Base-by-base conservation (phyloP, 2,888 invertebrate genomes). In the Bombylius major region DNA sequence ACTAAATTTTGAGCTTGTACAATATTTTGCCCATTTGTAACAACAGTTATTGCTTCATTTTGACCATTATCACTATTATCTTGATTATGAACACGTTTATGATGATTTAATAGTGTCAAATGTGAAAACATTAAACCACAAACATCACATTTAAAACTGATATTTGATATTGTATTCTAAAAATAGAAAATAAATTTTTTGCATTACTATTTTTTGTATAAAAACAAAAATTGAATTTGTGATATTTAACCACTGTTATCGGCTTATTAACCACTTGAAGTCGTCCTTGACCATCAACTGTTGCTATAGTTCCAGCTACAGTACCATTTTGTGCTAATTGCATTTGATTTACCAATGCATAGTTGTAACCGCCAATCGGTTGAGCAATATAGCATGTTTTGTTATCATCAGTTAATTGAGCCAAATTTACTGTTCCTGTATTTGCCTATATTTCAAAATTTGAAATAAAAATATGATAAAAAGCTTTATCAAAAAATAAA, bases 101-200 rank as follows among this genome's bases (percentile, higher is more conserved):
- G 90, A 66, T 90, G 88, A 75, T 88, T 89, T n/a, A 90, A 75
- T 57, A 89, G 72, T 50, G 87, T 82, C 61, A 89, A 78, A 69
- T 90, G 89, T 1, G 87, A 86, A 71, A 90, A 91, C 79, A 89
- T 89, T 59, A 89, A 76, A 49, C 89, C 89, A 67, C 90, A 90
- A 9, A 89, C 86, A 72, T 91, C 90, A 73, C 90, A 90, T 74
- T 90, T 91, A 70, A 89, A 90, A 64, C 88, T 88, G 34, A 89
- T 88, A 68, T 87, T 89, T 14, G 87, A 83, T 68, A 86, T 84
- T 56, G 85, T 82, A 65, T 85, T 86, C 68, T 85, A 82, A 54
- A 80, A 62, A 63, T 61, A 6, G 62, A 64, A 61, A 66, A 60
- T 23, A 9, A 13, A 50, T 47, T 11, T 8, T 4, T 42, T 11